Percentiles rank a stretch among this genome's conserved stretches.
Evolutionary conservation across 2,888 invertebrate genomes (phyloP).

Genomic region (Heliothis peltigera): DNA sequence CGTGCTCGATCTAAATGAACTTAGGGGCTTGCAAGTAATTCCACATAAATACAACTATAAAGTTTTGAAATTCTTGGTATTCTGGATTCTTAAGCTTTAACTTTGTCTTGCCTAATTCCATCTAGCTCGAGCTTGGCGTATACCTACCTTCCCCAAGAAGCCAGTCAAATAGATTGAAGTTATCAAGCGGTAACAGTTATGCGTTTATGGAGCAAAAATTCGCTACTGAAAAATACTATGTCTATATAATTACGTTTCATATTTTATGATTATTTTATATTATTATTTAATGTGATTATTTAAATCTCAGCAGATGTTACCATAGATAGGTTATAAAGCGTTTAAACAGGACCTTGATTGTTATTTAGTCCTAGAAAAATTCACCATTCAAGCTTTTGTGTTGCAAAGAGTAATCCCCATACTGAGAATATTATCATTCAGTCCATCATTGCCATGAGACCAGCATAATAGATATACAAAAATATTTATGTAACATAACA

Average conservation of each 20-base stretch:
- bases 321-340: constrained; percentile 14
- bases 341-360: constrained; percentile 5
- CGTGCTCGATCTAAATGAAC: constrained; percentile 37
- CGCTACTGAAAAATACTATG: constrained; percentile 58
- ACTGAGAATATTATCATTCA: constrained; percentile 12
- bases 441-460: constrained; percentile 11
- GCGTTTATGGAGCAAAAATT: constrained; percentile 51
- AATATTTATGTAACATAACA: constrained; percentile 1
- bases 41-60: background rate
- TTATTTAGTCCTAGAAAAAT: constrained; percentile 7
- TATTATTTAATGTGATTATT: constrained; percentile 50
- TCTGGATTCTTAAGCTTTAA: background rate
- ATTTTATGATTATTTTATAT: constrained; percentile 45
- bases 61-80: background rate
- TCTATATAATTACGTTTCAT: constrained; percentile 53
- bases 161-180: constrained; percentile 39
- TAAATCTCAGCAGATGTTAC: constrained; percentile 40
- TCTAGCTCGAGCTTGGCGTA: constrained; percentile 37
- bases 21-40: constrained; percentile 5
- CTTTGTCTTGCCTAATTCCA: constrained; percentile 16
- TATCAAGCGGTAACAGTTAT: constrained; percentile 44
- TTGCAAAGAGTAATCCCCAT: constrained; percentile 7
- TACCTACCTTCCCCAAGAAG: constrained; percentile 55
- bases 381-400: background rate
- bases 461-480: constrained; percentile 1